phyloP scores from a whole-genome alignment of 2,797 vertebrate species.

The Clarias pachynema region DNA sequence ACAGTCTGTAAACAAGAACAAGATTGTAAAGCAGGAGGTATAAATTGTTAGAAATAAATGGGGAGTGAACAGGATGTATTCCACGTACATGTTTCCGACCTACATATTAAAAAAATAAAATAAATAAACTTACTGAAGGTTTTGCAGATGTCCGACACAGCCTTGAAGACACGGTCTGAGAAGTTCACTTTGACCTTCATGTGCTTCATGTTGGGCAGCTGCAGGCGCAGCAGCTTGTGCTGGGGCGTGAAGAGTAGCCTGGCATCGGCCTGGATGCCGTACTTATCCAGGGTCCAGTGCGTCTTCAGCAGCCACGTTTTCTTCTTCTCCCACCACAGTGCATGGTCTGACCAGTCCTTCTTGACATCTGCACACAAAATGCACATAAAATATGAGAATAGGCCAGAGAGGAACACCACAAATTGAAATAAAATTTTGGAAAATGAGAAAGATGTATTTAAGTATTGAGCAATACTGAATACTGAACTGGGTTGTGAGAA shows the following conservation, averaged over 20 bases:
- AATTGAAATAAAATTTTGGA: not conserved
- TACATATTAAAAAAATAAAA: not conserved
- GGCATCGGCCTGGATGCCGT: slow-evolving; percentile 97
- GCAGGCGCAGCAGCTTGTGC: slow-evolving; percentile 95
- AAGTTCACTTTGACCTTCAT: slow-evolving; percentile 99
- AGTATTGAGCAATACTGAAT: not conserved
- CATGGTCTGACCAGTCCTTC: slow-evolving; percentile 99
- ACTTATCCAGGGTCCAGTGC: slow-evolving; percentile 98
- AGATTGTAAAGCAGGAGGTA: not conserved
- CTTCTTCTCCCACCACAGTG: slow-evolving; percentile 99
- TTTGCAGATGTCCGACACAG: slow-evolving; percentile 98
- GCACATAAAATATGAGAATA: not conserved
- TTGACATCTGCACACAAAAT: slow-evolving; percentile 85
- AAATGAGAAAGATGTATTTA: not conserved
- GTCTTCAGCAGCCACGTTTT: slow-evolving; percentile 98
- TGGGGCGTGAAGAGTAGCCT: slow-evolving; percentile 96
- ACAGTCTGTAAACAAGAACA: not conserved
- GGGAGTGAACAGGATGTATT: not conserved
- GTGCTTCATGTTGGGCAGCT: slow-evolving; percentile 98
- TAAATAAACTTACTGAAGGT: slow-evolving; percentile 91
- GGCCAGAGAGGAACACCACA: not conserved
- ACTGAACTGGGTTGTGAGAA: not conserved
- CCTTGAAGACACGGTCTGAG: slow-evolving; percentile 98
- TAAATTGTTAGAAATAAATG: not conserved
- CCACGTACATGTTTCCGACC: slow-evolving; percentile 11